Base-by-base conservation (phyloP, 2,113 vertebrate species). In the Ursus arctos region DNA sequence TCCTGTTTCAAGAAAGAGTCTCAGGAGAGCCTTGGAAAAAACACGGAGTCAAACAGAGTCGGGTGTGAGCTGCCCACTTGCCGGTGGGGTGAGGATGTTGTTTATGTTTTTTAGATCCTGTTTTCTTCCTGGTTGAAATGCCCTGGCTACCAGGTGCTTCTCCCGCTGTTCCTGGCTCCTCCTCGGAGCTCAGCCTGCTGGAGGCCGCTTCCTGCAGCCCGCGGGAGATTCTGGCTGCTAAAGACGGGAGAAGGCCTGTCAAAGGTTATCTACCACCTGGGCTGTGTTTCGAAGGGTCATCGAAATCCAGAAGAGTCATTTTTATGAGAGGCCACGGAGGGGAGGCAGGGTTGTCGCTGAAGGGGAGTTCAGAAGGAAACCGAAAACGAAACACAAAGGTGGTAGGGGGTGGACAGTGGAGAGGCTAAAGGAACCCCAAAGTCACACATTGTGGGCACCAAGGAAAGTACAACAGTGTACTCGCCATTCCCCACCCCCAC, bases 91-190 rank as follows among this genome's bases (percentile, higher is more conserved):
- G 98, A 99, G 99, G 99, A 99, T 99, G 99, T 99, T 99, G 99
- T 99, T 99, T 99, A 99, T 98, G 98, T 82, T 74, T 82, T 74
- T 97, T 71, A 98, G 98, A 99, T 99, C 99, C 99, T 99, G 99
- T 99, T 99, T 99, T 99, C 98, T 98, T 99, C 98, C 99, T 99
- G 95, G 84, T 96, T 95, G 91, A 97, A 98, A 98, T 88, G 87
- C 97, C 10, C 89, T 98, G 80, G 97, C 96, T 97, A 97, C 98
- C 99, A 99, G 99, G 99, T 99, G 99, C 98, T 98, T 98, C 98
- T 99, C 97, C 97, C 21, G 10, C 0, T 22, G 97, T 98, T 98
- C 96, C 95, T 97, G 1, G 61, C 86, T 87, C 65, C 97, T 97
- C 61, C 80, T 65, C 51, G 74, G 96, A 97, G 94, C 7, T 49